Evolutionary conservation across 2,113 vertebrate species (phyloP).

Genomic region (Engystomops pustulosus): DNA sequence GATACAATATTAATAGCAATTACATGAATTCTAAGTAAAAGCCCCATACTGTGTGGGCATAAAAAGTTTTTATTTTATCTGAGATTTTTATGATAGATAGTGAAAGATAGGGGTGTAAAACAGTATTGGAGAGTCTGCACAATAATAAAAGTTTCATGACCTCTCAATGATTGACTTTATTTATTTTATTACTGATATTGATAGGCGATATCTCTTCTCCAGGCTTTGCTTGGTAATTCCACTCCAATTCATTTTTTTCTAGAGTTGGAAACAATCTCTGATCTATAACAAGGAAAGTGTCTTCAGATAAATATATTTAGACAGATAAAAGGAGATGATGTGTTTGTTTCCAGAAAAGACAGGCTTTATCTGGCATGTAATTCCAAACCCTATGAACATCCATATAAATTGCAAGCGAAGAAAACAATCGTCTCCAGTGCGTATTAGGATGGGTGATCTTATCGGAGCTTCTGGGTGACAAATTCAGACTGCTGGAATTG

Average conservation of each 20-base stretch:
- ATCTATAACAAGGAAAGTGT: background rate
- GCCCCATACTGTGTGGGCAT: background rate
- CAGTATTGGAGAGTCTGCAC: background rate
- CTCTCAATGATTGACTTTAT: background rate
- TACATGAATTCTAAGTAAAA: background rate
- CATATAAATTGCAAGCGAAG: constrained; percentile 68
- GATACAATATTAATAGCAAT: background rate
- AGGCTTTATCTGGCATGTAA: constrained; percentile 63
- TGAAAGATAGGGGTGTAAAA: background rate
- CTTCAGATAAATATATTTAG: constrained; percentile 11
- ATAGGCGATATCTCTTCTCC: background rate
- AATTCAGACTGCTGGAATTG: constrained; percentile 69
- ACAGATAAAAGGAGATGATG: constrained; percentile 61
- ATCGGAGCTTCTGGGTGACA: constrained; percentile 69
- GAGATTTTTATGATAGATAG: background rate
- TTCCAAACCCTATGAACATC: constrained; percentile 64
- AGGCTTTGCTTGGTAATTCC: background rate
- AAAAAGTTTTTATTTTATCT: background rate
- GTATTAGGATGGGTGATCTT: constrained; percentile 69
- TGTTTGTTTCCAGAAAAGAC: background rate
- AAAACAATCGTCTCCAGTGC: constrained; percentile 70
- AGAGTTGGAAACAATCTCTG: constrained; percentile 2
- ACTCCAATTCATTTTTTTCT: background rate
- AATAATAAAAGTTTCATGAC: constrained; percentile 2
- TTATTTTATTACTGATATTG: background rate